phyloP scores from a whole-genome alignment of 1,140 invertebrate genomes.

The Drosophila mayri region DNA sequence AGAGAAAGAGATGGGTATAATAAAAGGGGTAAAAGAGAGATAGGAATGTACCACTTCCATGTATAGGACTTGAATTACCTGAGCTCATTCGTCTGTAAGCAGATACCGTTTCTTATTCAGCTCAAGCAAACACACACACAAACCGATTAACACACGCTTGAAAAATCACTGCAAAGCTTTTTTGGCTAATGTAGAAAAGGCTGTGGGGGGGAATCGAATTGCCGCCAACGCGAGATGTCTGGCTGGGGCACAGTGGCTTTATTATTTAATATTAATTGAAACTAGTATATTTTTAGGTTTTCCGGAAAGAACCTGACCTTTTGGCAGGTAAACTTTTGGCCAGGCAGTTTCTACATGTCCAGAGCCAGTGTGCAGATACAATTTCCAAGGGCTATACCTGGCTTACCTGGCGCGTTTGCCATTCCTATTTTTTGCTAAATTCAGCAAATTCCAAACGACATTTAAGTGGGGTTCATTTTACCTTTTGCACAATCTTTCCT shows the following conservation, averaged over 20 bases:
- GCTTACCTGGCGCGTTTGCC: conserved; percentile 37
- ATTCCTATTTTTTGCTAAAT: conserved; percentile 60
- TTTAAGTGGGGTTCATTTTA: conserved; percentile 59
- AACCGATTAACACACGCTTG: conserved; percentile 18
- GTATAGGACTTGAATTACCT: conserved; percentile 75
- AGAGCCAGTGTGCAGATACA: conserved; percentile 31
- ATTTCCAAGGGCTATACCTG: conserved; percentile 15
- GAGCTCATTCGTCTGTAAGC: conserved; percentile 72
- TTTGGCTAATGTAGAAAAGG: conserved; percentile 31
- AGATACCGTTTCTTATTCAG: conserved; percentile 69
- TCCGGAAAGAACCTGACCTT: conserved; percentile 15
- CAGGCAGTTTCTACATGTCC: not conserved
- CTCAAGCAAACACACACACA: conserved; percentile 22
- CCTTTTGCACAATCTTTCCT: conserved; percentile 23
- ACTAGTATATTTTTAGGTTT: too few species aligned
- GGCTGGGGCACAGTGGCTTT: not conserved
- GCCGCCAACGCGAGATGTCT: conserved; percentile 32
- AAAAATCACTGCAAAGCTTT: conserved; percentile 47
- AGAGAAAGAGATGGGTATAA: not conserved
- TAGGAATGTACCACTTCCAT: conserved; percentile 67
- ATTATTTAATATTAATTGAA: too few species aligned
- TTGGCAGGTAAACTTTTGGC: conserved; percentile 7
- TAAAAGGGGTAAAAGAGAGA: conserved; percentile 7
- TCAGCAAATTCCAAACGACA: conserved; percentile 75
- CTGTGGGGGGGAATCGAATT: conserved; percentile 18